Evolutionary conservation across 1,140 invertebrate species (phyloP), one percentile per base, ranked within the genome.

Genomic region (Eriocheir sinensis): DNA sequence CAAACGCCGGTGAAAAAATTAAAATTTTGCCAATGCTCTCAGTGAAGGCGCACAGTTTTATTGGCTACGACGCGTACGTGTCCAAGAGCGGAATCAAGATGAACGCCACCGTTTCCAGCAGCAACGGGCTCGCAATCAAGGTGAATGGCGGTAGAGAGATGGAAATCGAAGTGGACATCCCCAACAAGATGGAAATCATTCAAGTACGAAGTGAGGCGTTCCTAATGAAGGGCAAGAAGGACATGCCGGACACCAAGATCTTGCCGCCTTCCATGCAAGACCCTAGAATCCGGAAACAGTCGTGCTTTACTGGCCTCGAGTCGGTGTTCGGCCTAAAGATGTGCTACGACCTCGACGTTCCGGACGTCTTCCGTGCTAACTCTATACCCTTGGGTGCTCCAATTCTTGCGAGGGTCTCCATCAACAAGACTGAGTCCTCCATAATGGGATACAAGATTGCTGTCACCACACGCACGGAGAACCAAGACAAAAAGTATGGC

Each of bases 141-240:
- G 48, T 94, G 0, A 85, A 21, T 17, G 17, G 17, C 30, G 32
- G 38, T 36, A 81, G 80, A 15, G 79, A 91, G n/a, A 15, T 85
- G 6, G 34, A 94, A 36, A 53, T 94, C 41, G 60, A 85, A 2
- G 34, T 91, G 36, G 89, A 91, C 32, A 17, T 94, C 15, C 89
- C 93, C 40, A 44, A 94, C 6, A 86, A 94, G 44, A 94, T 91
- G 89, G 93, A 94, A 72, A 15, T 94, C 12, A 85, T 94, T 32
- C 53, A 85, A 53, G 48, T 91, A 12, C 53, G 53, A 30, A 91
- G 79, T 27, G 93, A 94, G 30, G 85, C 89, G 9, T 94, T 40
- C 89, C 89, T 94, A 8, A 91, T 91, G 80, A 94, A 91, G 41
- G 30, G 36, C n/a, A 81, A 12, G 34, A 86, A 38, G 79, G 79